phyloP scores from a whole-genome alignment of 2,797 vertebrate genomes.

The Poeciliopsis gracilis region DNA sequence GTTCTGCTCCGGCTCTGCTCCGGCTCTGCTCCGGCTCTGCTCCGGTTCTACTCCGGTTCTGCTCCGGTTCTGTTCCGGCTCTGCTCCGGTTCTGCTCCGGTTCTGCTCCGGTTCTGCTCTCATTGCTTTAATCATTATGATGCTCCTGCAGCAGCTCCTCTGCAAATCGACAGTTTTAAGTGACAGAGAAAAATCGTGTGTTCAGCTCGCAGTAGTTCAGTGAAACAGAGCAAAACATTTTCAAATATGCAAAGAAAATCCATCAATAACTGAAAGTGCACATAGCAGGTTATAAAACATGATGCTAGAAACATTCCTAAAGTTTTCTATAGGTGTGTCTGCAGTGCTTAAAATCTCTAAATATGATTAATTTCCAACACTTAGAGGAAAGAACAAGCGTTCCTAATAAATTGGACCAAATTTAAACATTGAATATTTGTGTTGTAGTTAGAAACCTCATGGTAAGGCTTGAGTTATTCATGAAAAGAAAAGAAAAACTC shows the following conservation, averaged over 20 bases:
- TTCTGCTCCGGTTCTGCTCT: too few species aligned
- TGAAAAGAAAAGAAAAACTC: slow-evolving; percentile 56
- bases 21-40: background rate
- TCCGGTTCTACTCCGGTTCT: background rate
- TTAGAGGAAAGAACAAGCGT: slow-evolving; percentile 16
- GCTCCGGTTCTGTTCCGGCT: too few species aligned
- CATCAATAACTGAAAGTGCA: too few species aligned
- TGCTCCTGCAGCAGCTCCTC: background rate
- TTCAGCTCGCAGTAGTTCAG: background rate
- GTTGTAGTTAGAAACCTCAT: slow-evolving; percentile 61
- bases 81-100: background rate
- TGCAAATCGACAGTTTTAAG: background rate
- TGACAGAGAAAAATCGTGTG: background rate
- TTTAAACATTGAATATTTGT: slow-evolving; percentile 57
- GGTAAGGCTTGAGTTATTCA: slow-evolving; percentile 72
- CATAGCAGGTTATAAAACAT: background rate
- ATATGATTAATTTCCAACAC: slow-evolving; percentile 26
- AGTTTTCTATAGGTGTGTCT: too few species aligned
- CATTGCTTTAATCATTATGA: background rate
- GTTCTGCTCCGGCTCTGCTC: background rate
- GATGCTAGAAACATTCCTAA: background rate
- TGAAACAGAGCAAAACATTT: background rate
- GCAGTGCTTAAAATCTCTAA: slow-evolving; percentile 7
- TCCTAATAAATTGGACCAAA: slow-evolving; percentile 54
- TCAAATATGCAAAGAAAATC: background rate